Conservation (phyloP, 2,113 vertebrate species). For the Lophochroa leadbeateri region DNA sequence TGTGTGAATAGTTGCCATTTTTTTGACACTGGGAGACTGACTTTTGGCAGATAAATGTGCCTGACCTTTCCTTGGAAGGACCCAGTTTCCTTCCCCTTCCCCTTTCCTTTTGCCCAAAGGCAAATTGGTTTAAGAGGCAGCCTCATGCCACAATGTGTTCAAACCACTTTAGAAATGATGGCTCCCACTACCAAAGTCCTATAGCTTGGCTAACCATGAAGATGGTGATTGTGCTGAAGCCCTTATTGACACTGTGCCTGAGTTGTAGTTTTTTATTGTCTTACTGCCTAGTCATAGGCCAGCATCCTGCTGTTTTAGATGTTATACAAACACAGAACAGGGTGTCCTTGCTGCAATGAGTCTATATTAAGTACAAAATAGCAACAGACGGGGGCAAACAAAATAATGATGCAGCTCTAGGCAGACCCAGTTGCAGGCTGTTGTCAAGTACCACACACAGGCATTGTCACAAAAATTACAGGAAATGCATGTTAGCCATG, state of each 20-base stretch:
- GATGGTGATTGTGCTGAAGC: not conserved
- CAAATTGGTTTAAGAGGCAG: not conserved
- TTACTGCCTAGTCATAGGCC: not conserved
- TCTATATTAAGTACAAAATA: not conserved
- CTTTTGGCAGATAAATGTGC: not conserved
- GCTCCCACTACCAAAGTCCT: not conserved
- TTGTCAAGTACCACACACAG: not conserved
- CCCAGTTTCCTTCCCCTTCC: not conserved
- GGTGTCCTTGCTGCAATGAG: not conserved
- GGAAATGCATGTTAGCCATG: not conserved
- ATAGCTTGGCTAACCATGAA: not conserved
- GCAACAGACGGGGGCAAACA: not conserved
- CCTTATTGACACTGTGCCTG: not conserved
- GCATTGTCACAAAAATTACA: not conserved
- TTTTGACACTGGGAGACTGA: not conserved
- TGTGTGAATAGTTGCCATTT: not conserved
- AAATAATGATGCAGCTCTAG: not conserved
- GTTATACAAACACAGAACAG: not conserved
- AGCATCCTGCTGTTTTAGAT: not conserved
- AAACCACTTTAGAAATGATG: not conserved
- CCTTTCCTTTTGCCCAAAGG: not conserved
- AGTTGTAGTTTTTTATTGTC: not conserved
- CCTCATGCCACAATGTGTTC: not conserved
- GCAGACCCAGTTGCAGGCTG: not conserved
- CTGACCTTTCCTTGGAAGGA: not conserved